These are phyloP conservation scores for Typhlomys cinereus DNA, from an alignment of 2,113 vertebrate species.

Conservation along the genomic window DNA sequence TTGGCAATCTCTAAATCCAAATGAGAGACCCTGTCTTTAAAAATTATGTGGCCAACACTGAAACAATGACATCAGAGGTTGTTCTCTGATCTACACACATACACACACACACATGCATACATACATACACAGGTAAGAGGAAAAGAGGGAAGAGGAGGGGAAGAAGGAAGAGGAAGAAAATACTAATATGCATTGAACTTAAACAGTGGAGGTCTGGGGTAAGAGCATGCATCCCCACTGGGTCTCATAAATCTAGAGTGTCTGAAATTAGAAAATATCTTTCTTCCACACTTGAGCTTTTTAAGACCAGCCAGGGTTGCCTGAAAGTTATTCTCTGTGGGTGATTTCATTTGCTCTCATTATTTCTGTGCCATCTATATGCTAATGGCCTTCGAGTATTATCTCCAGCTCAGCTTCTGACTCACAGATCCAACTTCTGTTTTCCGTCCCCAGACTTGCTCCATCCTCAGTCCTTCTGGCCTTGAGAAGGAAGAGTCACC, in stretches of 20 bases:
- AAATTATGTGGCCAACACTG: too few species aligned
- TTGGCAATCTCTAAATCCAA: too few species aligned
- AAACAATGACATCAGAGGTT: too few species aligned
- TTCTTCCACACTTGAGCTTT: conserved; percentile 24
- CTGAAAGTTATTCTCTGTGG: background rate
- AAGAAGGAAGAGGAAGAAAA: too few species aligned
- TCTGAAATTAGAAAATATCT: background rate
- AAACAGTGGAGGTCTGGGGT: background rate
- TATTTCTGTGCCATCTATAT: conserved; percentile 59
- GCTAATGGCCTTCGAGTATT: conserved; percentile 58
- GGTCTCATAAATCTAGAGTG: background rate
- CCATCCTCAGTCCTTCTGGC: background rate
- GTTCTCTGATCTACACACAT: too few species aligned
- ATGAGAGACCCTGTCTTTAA: too few species aligned
- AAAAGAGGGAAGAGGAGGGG: too few species aligned
- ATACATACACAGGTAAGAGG: too few species aligned
- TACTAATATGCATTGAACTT: background rate
- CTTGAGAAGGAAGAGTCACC: background rate
- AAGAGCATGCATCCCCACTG: background rate
- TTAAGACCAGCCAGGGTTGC: conserved; percentile 37
- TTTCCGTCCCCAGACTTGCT: conserved; percentile 13
- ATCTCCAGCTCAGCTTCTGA: conserved; percentile 61
- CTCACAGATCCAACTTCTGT: conserved; percentile 20
- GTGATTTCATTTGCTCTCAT: conserved; percentile 49
- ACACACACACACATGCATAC: too few species aligned